Evolutionary conservation across 2,113 vertebrate species (phyloP), one percentile per base, ranked within the genome.

Genomic region (Misgurnus anguillicaudatus): DNA sequence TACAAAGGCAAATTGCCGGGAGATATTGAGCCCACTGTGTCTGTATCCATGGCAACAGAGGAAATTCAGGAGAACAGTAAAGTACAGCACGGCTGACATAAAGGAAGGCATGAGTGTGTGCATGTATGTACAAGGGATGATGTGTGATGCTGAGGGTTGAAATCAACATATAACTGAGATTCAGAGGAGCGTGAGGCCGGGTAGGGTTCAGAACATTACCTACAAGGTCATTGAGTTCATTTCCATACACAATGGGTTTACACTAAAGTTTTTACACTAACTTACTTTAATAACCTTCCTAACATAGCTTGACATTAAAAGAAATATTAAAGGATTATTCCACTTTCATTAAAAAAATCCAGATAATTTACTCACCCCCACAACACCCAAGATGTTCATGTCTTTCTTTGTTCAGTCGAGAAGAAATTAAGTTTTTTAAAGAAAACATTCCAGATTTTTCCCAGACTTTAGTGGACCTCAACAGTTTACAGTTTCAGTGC

Each of bases 1-100:
- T 91, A 85, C 84, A 90, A 89, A 92, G 84, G 87, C 87, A 92
- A 91, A 92, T 85, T 89, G 87, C 88, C 57, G 77, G 74, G 84
- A 89, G 87, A 91, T 86, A 90, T 85, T 87, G 88, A 90, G 88
- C 82, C 55, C 87, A 89, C 88, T 87, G 82, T 91, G 89, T 87
- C 82, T 63, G 93, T 93, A 91, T 90, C 92, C 91, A 93, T 93
- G 91, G 92, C 86, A 93, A 93, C 93, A 86, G 86, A 87, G 86
- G 87, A 90, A 82, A 83, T 83, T 88, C 86, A 83, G 87, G 85
- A 86, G 87, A 79, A 75, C 86, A 85, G 90, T 86, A 85, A 89
- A 88, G 86, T 85, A 84, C 78, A 19, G 84, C 82, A 77, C 78
- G 78, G 84, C 84, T 90, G 90, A 90, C 70, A 78, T 84, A 80